phyloP scores from a whole-genome alignment of 2,797 vertebrate genomes.

The Hyperoplus immaculatus region DNA sequence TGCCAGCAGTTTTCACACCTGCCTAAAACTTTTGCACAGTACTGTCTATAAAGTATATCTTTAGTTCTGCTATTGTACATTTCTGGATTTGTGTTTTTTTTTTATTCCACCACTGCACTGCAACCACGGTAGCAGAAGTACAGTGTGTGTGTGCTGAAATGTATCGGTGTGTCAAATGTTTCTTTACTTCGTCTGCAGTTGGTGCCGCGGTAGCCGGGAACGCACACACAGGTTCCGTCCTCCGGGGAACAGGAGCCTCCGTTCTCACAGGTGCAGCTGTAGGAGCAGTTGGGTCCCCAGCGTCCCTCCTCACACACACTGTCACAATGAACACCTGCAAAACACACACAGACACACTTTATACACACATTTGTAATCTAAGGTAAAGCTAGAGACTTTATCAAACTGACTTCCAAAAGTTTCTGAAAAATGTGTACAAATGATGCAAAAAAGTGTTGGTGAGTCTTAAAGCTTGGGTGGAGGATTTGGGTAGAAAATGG shows the following conservation, averaged over 20 bases:
- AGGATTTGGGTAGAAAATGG: too few relatives aligned
- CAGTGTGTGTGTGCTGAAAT: neutral
- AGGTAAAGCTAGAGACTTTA: conserved; percentile 5
- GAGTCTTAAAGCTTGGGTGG: neutral
- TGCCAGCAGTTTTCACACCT: too few relatives aligned
- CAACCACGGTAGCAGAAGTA: neutral
- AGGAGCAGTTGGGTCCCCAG: conserved; percentile 97
- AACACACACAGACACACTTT: conserved; percentile 9
- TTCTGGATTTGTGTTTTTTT: too few relatives aligned
- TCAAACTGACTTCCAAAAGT: conserved; percentile 29
- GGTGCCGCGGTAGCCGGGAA: conserved; percentile 92
- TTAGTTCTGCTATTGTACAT: neutral
- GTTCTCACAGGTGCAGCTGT: conserved; percentile 94
- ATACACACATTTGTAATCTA: conserved; percentile 3
- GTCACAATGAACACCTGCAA: conserved; percentile 93
- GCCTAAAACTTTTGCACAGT: too few relatives aligned
- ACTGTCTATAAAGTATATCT: too few relatives aligned
- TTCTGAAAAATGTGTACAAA: conserved; percentile 1
- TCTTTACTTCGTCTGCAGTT: conserved; percentile 86
- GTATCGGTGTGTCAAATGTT: neutral
- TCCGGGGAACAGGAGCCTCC: conserved; percentile 95
- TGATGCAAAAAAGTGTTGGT: conserved; percentile 31
- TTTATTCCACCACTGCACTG: neutral
- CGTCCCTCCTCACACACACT: conserved; percentile 89
- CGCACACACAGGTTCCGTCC: conserved; percentile 93